Conservation (phyloP, 2,113 vertebrate genomes). For the Syngnathus floridae region DNA sequence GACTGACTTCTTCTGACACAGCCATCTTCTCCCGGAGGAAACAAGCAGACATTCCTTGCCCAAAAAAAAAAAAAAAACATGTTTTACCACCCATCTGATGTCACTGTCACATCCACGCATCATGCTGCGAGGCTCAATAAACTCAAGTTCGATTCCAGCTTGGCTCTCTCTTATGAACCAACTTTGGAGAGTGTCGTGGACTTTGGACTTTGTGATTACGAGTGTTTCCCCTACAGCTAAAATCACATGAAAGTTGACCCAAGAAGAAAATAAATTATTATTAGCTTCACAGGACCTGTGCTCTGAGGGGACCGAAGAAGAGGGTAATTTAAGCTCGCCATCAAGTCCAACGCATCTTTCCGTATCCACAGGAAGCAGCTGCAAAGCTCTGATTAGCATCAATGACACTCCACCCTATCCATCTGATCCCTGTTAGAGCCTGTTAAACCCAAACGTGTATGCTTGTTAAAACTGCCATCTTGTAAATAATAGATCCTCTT, state of each 20-base stretch:
- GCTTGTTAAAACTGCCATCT: slow-evolving; percentile 49
- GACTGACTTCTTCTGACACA: slow-evolving; percentile 36
- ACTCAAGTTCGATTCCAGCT: background rate
- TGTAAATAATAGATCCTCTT: slow-evolving; percentile 53
- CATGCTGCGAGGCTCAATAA: background rate
- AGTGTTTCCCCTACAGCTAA: too few species aligned
- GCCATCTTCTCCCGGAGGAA: slow-evolving; percentile 44
- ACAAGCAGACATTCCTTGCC: slow-evolving; percentile 18
- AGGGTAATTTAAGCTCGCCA: slow-evolving; percentile 41
- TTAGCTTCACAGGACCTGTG: background rate
- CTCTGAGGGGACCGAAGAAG: slow-evolving; percentile 13
- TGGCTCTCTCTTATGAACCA: background rate
- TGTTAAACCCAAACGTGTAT: slow-evolving; percentile 52
- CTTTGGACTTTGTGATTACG: background rate
- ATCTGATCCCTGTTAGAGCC: slow-evolving; percentile 58
- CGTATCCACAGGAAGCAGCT: slow-evolving; percentile 38
- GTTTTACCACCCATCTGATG: slow-evolving; percentile 16
- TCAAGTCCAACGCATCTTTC: slow-evolving; percentile 39
- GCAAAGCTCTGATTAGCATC: slow-evolving; percentile 56
- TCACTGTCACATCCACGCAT: slow-evolving; percentile 34
- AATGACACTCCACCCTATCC: slow-evolving; percentile 51
- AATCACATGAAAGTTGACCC: too few species aligned
- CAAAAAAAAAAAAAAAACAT: background rate
- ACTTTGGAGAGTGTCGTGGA: background rate
- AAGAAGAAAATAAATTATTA: background rate